These are phyloP conservation scores for Echeneis naucrates DNA, from an alignment of 2,797 vertebrate species.

Conservation along the genomic window DNA sequence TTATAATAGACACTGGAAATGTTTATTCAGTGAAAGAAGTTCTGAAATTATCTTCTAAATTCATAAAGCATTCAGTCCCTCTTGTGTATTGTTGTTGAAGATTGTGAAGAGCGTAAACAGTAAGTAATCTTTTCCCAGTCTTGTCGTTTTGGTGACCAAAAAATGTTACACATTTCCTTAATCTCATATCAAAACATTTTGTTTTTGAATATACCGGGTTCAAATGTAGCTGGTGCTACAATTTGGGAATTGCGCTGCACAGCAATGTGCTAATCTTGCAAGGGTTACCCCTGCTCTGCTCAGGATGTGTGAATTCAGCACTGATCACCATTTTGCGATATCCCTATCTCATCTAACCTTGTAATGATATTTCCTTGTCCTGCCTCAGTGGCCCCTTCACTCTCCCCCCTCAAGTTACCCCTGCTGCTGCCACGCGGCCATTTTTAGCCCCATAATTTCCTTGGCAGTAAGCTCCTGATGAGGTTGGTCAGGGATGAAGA, in stretches of 20 bases:
- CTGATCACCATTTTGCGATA: conserved; percentile 73
- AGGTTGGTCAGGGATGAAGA: conserved; percentile 89
- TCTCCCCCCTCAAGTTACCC: conserved; percentile 51
- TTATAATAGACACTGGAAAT: neutral
- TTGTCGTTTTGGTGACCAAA: neutral
- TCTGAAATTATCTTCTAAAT: neutral
- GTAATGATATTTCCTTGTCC: conserved; percentile 79
- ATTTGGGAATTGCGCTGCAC: conserved; percentile 8
- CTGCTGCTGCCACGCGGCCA: conserved; percentile 75
- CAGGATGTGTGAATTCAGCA: conserved; percentile 48
- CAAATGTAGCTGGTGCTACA: conserved; percentile 6
- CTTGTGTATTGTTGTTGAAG: neutral
- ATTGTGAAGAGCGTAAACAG: neutral
- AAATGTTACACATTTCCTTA: too few relatives aligned
- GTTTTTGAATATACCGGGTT: too few relatives aligned
- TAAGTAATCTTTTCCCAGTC: neutral
- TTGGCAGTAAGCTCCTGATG: conserved; percentile 87
- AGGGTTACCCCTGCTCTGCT: conserved; percentile 17
- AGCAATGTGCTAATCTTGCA: conserved; percentile 22
- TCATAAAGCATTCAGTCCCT: neutral
- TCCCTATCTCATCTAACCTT: conserved; percentile 80
- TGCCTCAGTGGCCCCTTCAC: conserved; percentile 53
- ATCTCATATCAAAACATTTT: too few relatives aligned
- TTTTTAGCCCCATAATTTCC: conserved; percentile 88
- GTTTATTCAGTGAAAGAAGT: neutral